Percentiles rank a stretch among this genome's conserved stretches.
Conservation (phyloP, 2,113 vertebrate species). For the Candoia aspera region DNA sequence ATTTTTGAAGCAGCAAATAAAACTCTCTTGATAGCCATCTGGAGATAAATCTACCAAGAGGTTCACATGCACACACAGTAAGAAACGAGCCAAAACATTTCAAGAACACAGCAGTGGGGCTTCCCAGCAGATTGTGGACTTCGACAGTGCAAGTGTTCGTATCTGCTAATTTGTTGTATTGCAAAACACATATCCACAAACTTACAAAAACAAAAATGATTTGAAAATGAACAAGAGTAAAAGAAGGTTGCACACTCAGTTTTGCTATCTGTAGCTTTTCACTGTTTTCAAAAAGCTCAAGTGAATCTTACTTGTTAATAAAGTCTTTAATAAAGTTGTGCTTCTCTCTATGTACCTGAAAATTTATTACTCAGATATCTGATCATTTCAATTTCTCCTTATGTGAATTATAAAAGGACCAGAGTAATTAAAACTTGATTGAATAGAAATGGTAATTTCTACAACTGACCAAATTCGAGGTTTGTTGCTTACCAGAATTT, state of each 20-base stretch:
- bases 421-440: conserved; percentile 47
- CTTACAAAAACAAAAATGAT: not conserved
- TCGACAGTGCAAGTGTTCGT: conserved; percentile 4
- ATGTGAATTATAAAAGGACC: not conserved
- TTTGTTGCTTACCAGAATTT: conserved; percentile 63
- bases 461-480: conserved; percentile 49
- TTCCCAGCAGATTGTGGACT: not conserved
- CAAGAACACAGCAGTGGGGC: not conserved
- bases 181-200: not conserved
- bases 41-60: not conserved
- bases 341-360: not conserved
- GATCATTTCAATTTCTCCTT: not conserved
- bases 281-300: conserved; percentile 2
- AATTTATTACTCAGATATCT: conserved; percentile 23
- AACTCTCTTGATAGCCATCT: conserved; percentile 30
- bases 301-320: not conserved
- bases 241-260: not conserved
- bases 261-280: conserved; percentile 19
- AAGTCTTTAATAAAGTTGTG: not conserved
- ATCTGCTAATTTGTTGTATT: not conserved
- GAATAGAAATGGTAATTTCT: conserved; percentile 55
- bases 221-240: not conserved
- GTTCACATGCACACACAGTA: not conserved
- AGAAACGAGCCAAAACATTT: conserved; percentile 12
- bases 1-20: conserved; percentile 23